Percentiles rank a stretch among this genome's conserved stretches.
Evolutionary conservation across 1,140 invertebrate genomes (phyloP).

Genomic region (Drosophila burlai): DNA sequence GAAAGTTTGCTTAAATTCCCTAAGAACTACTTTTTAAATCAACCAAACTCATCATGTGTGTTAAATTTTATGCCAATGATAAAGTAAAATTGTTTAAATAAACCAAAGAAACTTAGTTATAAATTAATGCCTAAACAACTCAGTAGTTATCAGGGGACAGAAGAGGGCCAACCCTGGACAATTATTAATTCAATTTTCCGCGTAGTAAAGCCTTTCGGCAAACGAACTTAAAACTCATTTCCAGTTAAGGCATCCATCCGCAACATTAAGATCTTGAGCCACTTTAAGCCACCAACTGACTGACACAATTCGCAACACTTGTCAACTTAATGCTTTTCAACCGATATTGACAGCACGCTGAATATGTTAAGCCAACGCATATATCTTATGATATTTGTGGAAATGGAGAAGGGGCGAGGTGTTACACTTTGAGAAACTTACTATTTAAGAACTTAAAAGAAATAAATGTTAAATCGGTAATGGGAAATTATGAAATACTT

Average conservation of each 20-base stretch:
- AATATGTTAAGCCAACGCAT: slow-evolving; percentile 66
- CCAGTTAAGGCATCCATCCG: slow-evolving; percentile 36
- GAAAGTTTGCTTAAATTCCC: not conserved
- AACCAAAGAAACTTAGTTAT: not conserved
- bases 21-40: not conserved
- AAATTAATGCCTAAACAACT: slow-evolving; percentile 9
- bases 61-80: slow-evolving; percentile 1
- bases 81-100: slow-evolving; percentile 24
- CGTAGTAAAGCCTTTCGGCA: slow-evolving; percentile 44
- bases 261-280: slow-evolving; percentile 62
- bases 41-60: slow-evolving; percentile 3
- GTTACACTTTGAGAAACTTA: slow-evolving; percentile 1
- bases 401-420: slow-evolving; percentile 8
- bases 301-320: slow-evolving; percentile 76
- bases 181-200: slow-evolving; percentile 47
- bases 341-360: slow-evolving; percentile 67
- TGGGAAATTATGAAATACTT: not conserved
- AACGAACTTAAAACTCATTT: slow-evolving; percentile 43
- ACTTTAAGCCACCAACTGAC: slow-evolving; percentile 50
- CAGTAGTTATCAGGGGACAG: not conserved
- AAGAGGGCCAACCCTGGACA: slow-evolving; percentile 5
- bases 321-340: slow-evolving; percentile 67
- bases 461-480: not conserved
- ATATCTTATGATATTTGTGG: slow-evolving; percentile 34
- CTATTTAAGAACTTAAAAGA: too few relatives aligned